Evolutionary conservation across 2,888 invertebrate species (phyloP), one percentile per base, ranked within the genome.

Genomic region (Pogonocherus hispidulus): DNA sequence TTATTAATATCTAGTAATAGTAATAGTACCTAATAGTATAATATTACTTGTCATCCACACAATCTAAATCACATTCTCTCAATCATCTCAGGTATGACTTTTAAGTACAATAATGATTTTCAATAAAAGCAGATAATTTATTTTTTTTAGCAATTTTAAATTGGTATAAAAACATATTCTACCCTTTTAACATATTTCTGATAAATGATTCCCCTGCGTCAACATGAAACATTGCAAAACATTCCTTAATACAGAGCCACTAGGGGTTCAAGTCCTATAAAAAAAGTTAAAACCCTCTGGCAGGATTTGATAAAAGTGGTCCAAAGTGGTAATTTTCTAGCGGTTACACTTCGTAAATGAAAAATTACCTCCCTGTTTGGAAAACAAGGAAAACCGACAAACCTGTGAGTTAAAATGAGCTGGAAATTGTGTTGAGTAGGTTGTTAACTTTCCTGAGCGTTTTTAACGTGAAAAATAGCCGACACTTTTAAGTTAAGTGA

Each of bases 401-500:
- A 35, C 57, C 63, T 19, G 32, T 63, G 59, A 41, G 75, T 67
- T 67, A 63, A 62, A 73, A 52, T 70, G 70, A 71, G 75, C 20
- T 49, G 56, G 70, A 69, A 55, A 70, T 52, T 59, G 66, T 70
- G 69, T 64, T 68, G 70, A 72, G 65, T 66, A 68, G 69, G 71
- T 63, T 67, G 75, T 73, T 72, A 75, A 74, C 74, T 74, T 73
- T 71, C 69, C 73, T 68, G 66, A 57, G 67, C 56, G 72, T 69
- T 76, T 76, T 75, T 74, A 69, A 69, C 66, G 78, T 83, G 83
- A 83, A 83, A 84, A 84, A 84, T 82, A 76, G 81, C 81, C 77
- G 79, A 80, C 82, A 83, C 83, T 83, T 82, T 83, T 78, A 79
- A 80, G 77, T 78, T 83, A 83, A 84, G 83, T 83, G 84, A 83